Conservation (phyloP, 2,113 vertebrate species). For the Dasypus novemcinctus region DNA sequence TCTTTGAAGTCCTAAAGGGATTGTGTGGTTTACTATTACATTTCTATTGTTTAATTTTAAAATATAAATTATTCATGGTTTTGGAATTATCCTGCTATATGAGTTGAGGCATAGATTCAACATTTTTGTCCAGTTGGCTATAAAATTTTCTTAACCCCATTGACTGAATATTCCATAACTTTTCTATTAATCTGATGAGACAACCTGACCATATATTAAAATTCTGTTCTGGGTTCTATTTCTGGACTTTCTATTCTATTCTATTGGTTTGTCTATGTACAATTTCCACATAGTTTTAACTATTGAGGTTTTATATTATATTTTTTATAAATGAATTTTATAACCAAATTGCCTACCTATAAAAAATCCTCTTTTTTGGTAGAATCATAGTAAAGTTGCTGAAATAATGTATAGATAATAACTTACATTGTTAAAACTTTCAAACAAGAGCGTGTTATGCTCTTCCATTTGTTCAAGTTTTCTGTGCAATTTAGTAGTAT, state of each 20-base stretch:
- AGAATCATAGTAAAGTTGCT: neutral
- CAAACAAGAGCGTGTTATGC: neutral
- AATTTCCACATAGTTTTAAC: neutral
- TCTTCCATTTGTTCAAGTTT: neutral
- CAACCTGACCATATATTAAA: neutral
- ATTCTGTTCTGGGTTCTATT: neutral
- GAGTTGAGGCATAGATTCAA: neutral
- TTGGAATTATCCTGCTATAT: neutral
- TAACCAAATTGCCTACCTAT: neutral
- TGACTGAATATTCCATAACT: neutral
- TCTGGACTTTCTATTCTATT: too few relatives aligned
- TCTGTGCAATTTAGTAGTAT: neutral
- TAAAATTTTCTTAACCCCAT: neutral
- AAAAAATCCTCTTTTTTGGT: neutral
- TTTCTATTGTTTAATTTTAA: slow-evolving; percentile 1
- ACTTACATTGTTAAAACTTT: neutral
- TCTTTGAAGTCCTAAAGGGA: neutral
- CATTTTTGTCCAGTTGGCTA: neutral
- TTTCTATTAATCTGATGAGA: neutral
- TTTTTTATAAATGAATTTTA: slow-evolving; percentile 16
- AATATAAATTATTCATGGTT: neutral
- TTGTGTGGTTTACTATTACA: neutral
- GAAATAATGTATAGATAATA: neutral
- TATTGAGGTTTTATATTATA: neutral
- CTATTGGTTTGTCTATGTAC: neutral